Base-by-base conservation (phyloP, 2,888 invertebrate species). In the Xestia sexstrigata region DNA sequence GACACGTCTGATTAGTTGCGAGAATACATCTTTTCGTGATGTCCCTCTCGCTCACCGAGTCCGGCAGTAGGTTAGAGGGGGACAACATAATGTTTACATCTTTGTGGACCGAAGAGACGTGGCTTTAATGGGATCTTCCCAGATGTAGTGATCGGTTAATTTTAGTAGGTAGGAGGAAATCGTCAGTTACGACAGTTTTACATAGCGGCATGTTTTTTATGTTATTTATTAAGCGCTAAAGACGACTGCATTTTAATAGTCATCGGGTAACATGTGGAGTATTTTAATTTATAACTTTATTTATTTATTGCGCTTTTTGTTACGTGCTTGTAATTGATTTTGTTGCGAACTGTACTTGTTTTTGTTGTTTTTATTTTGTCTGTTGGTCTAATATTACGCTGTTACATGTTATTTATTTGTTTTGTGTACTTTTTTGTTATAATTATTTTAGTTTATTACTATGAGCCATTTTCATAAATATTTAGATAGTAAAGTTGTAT, bases 1-100 rank as follows among this genome's bases (percentile, higher is more conserved):
- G 96, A 95, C 93, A 96, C 96, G 96, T 93, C 91, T 96, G 92
- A 96, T 96, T 96, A 95, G 96, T 89, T 93, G 90, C 92, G 94
- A 91, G 91, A 93, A 94, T 93, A 93, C 94, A 93, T 94, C 94
- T 92, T 90, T 76, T 90, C 87, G 83, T 87, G 89, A 91, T 76
- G 90, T 95, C 96, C 93, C 95, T 89, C 77, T 96, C 93, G 68
- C 75, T 60, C 92, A 45, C 68, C 35, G 65, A 70, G 42, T 80
- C 49, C 49, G 62, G 35, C 26, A 58, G 49, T 77, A 83, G 76
- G 91, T 85, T 83, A 89, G 92, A 95, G 89, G 4, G 93, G 88
- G 95, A 95, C 89, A 88, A 91, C 87, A 89, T 77, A 87, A 92
- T 92, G 93, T 95, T 95, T 92, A 93, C 93, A 92, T 95, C 93